Percentiles rank a stretch among this genome's conserved stretches.
phyloP scores from a whole-genome alignment of 2,797 vertebrate species.

The Pseudomugil tenellus region DNA sequence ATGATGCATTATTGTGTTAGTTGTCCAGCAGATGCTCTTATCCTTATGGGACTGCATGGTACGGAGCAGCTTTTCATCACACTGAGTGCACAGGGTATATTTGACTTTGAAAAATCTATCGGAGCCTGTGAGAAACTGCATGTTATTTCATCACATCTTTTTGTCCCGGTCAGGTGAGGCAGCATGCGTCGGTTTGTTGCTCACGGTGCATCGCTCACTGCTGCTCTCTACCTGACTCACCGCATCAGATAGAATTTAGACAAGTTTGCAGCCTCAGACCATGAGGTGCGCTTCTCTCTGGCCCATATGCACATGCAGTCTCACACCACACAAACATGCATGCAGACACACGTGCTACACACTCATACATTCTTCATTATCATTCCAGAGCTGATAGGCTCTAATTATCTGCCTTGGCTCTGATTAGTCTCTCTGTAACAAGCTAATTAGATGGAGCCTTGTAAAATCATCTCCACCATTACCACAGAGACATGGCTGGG shows the following conservation, averaged over 20 bases:
- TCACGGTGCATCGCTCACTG: slow-evolving; percentile 57
- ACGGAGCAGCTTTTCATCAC: slow-evolving; percentile 60
- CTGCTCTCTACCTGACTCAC: slow-evolving; percentile 29
- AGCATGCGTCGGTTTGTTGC: slow-evolving; percentile 23
- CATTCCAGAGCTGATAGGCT: slow-evolving; percentile 77
- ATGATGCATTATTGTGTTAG: slow-evolving; percentile 52
- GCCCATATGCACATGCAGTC: not conserved
- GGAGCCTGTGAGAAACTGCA: slow-evolving; percentile 34
- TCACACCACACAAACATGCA: slow-evolving; percentile 17
- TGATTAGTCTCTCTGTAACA: slow-evolving; percentile 82
- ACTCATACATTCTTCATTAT: slow-evolving; percentile 74
- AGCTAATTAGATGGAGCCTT: slow-evolving; percentile 82
- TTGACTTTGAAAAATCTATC: slow-evolving; percentile 51
- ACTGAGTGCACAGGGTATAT: slow-evolving; percentile 41
- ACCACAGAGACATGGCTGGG: slow-evolving; percentile 73
- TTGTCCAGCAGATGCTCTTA: slow-evolving; percentile 51
- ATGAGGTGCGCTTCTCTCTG: slow-evolving; percentile 5
- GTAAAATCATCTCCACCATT: slow-evolving; percentile 80
- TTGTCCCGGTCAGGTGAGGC: slow-evolving; percentile 57
- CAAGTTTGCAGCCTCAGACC: slow-evolving; percentile 26
- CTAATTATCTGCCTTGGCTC: slow-evolving; percentile 81
- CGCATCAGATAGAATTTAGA: slow-evolving; percentile 43
- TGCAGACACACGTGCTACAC: slow-evolving; percentile 1
- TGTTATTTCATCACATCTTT: slow-evolving; percentile 60
- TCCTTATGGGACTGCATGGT: slow-evolving; percentile 49